Conservation (phyloP, 2,113 vertebrate species). For the Macrotus californicus region DNA sequence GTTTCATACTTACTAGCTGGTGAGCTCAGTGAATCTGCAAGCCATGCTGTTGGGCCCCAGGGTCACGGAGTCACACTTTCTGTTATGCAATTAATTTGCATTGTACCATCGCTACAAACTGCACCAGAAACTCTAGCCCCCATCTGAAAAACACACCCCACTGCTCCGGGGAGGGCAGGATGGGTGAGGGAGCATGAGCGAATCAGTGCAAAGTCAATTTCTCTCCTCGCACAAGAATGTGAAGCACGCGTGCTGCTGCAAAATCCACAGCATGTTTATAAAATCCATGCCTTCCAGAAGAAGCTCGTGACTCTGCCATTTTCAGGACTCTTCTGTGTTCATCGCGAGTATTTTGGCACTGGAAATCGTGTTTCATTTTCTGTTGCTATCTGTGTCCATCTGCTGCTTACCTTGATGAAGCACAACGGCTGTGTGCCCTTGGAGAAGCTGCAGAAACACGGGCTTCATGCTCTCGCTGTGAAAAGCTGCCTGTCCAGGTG, state of each 20-base stretch:
- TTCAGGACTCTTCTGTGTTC: background rate
- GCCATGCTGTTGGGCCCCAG: background rate
- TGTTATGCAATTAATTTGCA: background rate
- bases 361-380: background rate
- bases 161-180: too few relatives aligned
- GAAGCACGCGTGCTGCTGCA: background rate
- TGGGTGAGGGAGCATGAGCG: fast-evolving
- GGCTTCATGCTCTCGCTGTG: fast-evolving
- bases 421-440: background rate
- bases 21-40: too few relatives aligned
- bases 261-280: background rate
- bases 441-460: background rate
- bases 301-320: too few relatives aligned
- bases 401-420: background rate
- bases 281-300: too few relatives aligned
- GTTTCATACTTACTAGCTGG: background rate
- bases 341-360: background rate
- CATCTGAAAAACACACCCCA: background rate
- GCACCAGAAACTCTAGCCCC: background rate
- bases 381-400: background rate
- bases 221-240: background rate
- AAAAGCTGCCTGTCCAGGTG: background rate
- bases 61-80: background rate
- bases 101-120: background rate
- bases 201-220: background rate